phyloP scores from a whole-genome alignment of 2,888 invertebrate genomes.

The Chalcis sispes region DNA sequence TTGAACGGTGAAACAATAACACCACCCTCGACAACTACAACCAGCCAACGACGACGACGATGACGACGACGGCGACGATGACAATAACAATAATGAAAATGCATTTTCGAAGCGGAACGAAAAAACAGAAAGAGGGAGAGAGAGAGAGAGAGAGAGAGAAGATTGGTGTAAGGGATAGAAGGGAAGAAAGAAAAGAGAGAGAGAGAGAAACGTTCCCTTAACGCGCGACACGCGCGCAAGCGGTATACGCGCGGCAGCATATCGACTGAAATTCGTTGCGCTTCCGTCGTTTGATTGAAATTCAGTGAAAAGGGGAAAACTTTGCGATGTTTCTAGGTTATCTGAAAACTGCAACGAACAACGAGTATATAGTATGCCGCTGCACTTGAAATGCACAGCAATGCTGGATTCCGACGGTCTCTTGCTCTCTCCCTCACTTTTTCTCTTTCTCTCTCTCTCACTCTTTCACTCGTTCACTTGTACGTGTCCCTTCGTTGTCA shows the following conservation, averaged over 20 bases:
- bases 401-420: too few relatives aligned
- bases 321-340: slow-evolving; percentile 54
- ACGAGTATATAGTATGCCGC: too few relatives aligned
- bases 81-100: slow-evolving; percentile 42
- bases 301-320: slow-evolving; percentile 43
- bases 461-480: background rate
- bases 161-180: too few relatives aligned
- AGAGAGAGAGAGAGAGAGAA: too few relatives aligned
- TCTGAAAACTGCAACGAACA: slow-evolving; percentile 49
- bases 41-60: too few relatives aligned
- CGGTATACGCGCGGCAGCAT: too few relatives aligned
- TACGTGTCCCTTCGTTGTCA: slow-evolving; percentile 16
- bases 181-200: too few relatives aligned
- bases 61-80: too few relatives aligned
- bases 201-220: too few relatives aligned
- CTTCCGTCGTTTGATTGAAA: slow-evolving; percentile 56
- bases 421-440: slow-evolving; percentile 24
- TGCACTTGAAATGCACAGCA: slow-evolving; percentile 54
- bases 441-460: background rate
- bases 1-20: background rate
- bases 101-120: slow-evolving; percentile 26
- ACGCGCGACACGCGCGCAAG: too few relatives aligned
- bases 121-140: background rate
- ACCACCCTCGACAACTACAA: too few relatives aligned
- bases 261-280: slow-evolving; percentile 43